Percentiles rank a stretch among this genome's conserved stretches.
Evolutionary conservation across 2,113 vertebrate genomes (phyloP).

Genomic region (Hemiscyllium ocellatum): DNA sequence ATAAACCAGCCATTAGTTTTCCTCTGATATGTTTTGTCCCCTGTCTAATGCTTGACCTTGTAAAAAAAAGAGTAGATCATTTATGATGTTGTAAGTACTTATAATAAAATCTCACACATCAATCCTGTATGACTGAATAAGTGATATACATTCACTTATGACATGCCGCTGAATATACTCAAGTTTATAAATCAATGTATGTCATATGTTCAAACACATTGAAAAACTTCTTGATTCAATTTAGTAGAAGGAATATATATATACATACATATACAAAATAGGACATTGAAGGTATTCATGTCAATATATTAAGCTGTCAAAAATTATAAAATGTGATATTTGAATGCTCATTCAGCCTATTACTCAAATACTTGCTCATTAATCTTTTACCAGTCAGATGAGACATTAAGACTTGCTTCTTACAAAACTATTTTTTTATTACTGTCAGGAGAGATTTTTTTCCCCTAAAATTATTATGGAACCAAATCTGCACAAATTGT

Average conservation of each 20-base stretch:
- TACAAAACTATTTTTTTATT: background rate
- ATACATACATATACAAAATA: background rate
- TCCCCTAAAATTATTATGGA: background rate
- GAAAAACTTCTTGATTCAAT: constrained; percentile 1
- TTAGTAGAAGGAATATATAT: background rate
- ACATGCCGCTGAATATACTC: background rate
- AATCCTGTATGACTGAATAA: background rate
- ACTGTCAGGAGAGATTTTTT: background rate
- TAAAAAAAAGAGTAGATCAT: background rate
- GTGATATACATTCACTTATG: background rate
- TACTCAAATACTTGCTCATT: background rate
- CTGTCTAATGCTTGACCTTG: background rate
- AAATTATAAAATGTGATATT: background rate
- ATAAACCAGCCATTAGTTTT: background rate
- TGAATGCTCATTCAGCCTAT: background rate
- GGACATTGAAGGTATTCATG: background rate
- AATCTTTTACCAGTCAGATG: constrained; percentile 11
- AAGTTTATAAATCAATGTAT: constrained; percentile 9
- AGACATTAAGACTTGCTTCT: background rate
- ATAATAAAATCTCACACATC: background rate
- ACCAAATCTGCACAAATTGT: background rate
- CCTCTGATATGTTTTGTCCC: background rate
- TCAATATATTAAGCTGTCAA: constrained; percentile 26
- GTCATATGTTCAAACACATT: background rate
- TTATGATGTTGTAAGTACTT: background rate